Conservation (phyloP, 2,797 vertebrate genomes). For the Arrhamphus sclerolepis region DNA sequence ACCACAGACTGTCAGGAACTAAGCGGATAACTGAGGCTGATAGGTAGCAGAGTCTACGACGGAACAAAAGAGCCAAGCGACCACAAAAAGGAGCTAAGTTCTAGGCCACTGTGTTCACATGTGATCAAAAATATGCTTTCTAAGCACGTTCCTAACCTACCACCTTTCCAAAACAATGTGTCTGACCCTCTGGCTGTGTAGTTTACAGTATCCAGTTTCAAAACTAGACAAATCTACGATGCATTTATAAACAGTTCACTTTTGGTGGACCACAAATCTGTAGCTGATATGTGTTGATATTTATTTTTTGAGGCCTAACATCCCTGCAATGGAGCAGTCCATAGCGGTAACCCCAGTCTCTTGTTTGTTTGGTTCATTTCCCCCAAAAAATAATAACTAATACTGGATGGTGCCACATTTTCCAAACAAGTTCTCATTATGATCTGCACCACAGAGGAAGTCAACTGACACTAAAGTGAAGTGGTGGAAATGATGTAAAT, state of each 20-base stretch:
- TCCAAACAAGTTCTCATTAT: constrained; percentile 30
- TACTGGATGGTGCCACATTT: constrained; percentile 35
- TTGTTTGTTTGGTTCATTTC: constrained; percentile 31
- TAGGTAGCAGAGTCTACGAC: constrained; percentile 58
- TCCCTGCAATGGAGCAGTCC: constrained; percentile 35
- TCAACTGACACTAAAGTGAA: constrained; percentile 57
- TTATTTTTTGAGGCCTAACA: constrained; percentile 64
- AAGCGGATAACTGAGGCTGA: constrained; percentile 59
- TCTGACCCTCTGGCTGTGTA: constrained; percentile 54
- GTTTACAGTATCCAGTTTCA: constrained; percentile 66
- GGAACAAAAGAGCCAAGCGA: constrained; percentile 47
- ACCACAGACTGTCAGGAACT: constrained; percentile 63
- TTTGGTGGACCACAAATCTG: constrained; percentile 63
- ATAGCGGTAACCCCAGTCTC: constrained; percentile 31
- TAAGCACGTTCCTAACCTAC: constrained; percentile 71
- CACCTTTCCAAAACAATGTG: constrained; percentile 59
- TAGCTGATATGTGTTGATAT: constrained; percentile 83
- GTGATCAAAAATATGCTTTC: constrained; percentile 65
- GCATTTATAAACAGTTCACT: constrained; percentile 67
- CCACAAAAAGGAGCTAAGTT: constrained; percentile 73
- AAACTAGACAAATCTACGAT: constrained; percentile 76
- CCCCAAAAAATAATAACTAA: constrained; percentile 26
- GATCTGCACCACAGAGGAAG: constrained; percentile 41
- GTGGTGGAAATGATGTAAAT: constrained; percentile 59
- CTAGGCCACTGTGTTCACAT: constrained; percentile 75